Conservation (phyloP, 2,797 vertebrate species). For the Liasis olivaceus region DNA sequence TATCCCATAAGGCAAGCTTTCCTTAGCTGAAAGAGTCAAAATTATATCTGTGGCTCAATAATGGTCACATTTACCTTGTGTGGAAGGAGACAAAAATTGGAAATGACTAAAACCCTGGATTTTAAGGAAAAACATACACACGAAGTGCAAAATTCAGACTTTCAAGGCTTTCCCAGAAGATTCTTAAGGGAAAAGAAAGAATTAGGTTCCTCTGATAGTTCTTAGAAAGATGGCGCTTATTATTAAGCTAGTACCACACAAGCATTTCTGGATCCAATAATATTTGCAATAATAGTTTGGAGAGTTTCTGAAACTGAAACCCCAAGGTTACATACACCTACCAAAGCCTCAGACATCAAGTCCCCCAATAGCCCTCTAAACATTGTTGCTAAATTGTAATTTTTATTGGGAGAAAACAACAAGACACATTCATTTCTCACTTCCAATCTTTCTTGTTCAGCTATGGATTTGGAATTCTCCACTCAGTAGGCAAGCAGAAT, state of each 20-base stretch:
- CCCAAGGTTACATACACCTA: background rate
- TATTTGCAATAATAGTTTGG: background rate
- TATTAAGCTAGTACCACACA: background rate
- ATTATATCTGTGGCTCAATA: background rate
- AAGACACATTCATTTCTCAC: background rate
- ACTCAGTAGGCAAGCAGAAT: background rate
- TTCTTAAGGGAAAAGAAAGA: background rate
- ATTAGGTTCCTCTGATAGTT: background rate
- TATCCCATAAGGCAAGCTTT: background rate
- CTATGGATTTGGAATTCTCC: background rate
- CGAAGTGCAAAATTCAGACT: background rate
- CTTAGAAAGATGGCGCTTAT: background rate
- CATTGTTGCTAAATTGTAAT: background rate
- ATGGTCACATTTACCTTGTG: background rate
- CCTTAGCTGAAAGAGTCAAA: background rate
- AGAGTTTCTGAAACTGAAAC: background rate
- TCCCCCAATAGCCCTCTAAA: background rate
- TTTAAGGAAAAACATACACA: background rate
- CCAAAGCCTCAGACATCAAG: background rate
- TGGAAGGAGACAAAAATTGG: background rate
- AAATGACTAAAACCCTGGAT: background rate
- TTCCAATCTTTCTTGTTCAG: background rate
- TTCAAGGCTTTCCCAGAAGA: background rate
- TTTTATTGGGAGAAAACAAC: background rate
- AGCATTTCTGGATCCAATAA: background rate